Conservation (phyloP, 1,140 invertebrate genomes). For the Propsilocerus akamusi region DNA sequence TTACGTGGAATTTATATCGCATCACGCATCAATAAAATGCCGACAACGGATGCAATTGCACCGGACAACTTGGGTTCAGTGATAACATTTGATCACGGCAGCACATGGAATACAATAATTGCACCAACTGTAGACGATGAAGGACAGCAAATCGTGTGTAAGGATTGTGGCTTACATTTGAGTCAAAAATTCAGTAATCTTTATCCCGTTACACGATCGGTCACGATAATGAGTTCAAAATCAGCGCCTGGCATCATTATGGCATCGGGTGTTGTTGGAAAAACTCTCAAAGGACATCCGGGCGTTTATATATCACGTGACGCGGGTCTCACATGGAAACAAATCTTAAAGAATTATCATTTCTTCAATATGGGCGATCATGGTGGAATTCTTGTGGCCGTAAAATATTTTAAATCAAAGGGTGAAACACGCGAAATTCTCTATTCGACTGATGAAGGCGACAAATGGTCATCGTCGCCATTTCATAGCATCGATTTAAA, state of each 20-base stretch:
- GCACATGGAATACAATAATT: constrained; percentile 54
- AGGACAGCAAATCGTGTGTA: constrained; percentile 43
- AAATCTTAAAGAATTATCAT: constrained; percentile 65
- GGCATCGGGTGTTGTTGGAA: constrained; percentile 65
- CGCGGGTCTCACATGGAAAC: constrained; percentile 68
- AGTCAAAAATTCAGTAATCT: constrained; percentile 68
- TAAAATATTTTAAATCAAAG: constrained; percentile 53
- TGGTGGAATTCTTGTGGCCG: constrained; percentile 70
- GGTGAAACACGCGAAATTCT: constrained; percentile 55
- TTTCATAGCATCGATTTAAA: constrained; percentile 53
- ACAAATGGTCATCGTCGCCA: constrained; percentile 49
- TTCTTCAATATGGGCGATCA: constrained; percentile 83
- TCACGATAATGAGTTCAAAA: constrained; percentile 68
- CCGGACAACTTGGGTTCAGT: constrained; percentile 56
- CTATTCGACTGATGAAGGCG: constrained; percentile 75
- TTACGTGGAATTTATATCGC: constrained; percentile 78
- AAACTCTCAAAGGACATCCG: constrained; percentile 57
- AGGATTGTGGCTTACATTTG: constrained; percentile 66
- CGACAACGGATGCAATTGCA: constrained; percentile 31
- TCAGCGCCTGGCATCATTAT: constrained; percentile 77
- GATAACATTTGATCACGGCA: constrained; percentile 79
- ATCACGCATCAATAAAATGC: constrained; percentile 39
- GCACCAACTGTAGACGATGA: constrained; percentile 44
- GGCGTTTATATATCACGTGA: constrained; percentile 67
- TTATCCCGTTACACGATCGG: constrained; percentile 56